A percentile compares a stretch with the other conserved stretches of the same genome.
Evolutionary conservation across 2,888 invertebrate genomes (phyloP).

Genomic region (Mesopsocus fuscifrons): DNA sequence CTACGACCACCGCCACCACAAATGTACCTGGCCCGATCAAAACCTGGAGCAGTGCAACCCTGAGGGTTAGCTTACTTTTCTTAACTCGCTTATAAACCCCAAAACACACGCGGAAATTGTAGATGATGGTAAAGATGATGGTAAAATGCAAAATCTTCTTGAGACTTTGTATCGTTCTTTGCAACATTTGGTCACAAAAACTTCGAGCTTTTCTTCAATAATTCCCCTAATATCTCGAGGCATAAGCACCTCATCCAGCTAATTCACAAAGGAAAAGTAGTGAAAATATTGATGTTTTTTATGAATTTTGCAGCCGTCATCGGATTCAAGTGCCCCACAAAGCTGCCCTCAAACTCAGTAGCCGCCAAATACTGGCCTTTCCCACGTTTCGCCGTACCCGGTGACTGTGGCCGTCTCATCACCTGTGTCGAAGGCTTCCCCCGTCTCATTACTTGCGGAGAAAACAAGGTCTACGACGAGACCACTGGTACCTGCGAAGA

Average conservation of each 20-base stretch:
- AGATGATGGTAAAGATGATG: not conserved
- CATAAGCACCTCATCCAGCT: too few species aligned
- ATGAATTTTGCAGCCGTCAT: conserved; percentile 61
- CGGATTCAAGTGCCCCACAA: conserved; percentile 80
- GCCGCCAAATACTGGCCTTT: conserved; percentile 84
- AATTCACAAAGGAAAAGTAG: too few species aligned
- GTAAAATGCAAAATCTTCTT: too few species aligned
- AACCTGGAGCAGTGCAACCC: conserved; percentile 73
- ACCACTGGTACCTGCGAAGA: conserved; percentile 68
- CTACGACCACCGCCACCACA: conserved; percentile 71
- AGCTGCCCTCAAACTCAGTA: conserved; percentile 58
- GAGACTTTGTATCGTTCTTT: too few species aligned
- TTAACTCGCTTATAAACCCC: too few species aligned
- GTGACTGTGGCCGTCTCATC: conserved; percentile 70
- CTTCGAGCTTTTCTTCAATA: too few species aligned
- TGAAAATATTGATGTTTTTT: too few species aligned
- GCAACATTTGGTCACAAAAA: conserved; percentile 1
- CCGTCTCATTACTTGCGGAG: conserved; percentile 69
- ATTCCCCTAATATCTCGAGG: too few species aligned
- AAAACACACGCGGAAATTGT: not conserved
- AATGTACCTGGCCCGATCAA: conserved; percentile 89
- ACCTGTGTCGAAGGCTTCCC: conserved; percentile 84
- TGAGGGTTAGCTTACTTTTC: conserved; percentile 44
- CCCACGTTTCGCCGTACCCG: conserved; percentile 75
- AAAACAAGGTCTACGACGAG: conserved; percentile 73